Evolutionary conservation across 1,140 invertebrate genomes (phyloP).

Genomic region (Leptopilina clavipes): DNA sequence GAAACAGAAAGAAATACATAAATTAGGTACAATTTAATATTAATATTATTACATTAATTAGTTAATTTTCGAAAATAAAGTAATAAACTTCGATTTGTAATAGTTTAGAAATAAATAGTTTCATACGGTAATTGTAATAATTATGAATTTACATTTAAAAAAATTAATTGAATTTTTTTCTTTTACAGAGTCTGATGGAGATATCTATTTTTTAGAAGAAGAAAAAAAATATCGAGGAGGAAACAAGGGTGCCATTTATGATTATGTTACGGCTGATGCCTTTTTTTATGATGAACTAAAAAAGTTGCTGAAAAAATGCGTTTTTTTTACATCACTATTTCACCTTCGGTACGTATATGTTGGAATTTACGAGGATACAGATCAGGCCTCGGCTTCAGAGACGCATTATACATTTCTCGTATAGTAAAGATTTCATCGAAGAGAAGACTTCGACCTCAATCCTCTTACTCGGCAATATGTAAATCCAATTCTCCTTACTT

Average conservation of each 20-base stretch:
- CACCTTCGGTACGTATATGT: constrained; percentile 22
- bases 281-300: constrained; percentile 17
- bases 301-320: constrained; percentile 8
- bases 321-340: constrained; percentile 27
- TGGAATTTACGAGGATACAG: constrained; percentile 11
- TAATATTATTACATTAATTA: too few species aligned
- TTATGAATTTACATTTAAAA: too few species aligned
- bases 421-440: constrained; percentile 16
- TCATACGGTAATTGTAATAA: too few species aligned
- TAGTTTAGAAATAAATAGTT: too few species aligned
- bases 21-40: too few species aligned
- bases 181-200: background rate
- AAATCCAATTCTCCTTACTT: constrained; percentile 10
- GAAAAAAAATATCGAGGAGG: background rate
- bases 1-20: background rate
- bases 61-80: too few species aligned
- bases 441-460: background rate
- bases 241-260: constrained; percentile 10
- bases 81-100: too few species aligned
- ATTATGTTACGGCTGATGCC: constrained; percentile 27
- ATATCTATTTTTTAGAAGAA: background rate
- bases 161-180: background rate
- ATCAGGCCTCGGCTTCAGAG: constrained; percentile 15
- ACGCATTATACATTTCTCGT: constrained; percentile 21
- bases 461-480: constrained; percentile 22